These are phyloP conservation scores for Caenorhabditis imperialis DNA, from an alignment of 2,888 invertebrate species.

Conservation along the genomic window DNA sequence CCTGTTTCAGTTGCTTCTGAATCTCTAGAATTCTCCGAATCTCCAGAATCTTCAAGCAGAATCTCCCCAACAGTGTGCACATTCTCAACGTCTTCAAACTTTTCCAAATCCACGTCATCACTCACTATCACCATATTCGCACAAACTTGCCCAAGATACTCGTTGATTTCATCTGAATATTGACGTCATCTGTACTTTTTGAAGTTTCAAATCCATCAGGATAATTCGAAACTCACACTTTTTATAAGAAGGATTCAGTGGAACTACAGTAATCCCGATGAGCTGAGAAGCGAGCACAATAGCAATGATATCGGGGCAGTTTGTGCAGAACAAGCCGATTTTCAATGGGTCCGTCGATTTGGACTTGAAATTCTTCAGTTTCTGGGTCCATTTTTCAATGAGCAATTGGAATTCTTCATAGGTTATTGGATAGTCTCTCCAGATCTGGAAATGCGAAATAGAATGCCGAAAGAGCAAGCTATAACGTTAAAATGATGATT, in stretches of 20 bases:
- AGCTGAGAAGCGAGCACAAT: conserved; percentile 52
- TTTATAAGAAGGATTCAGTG: conserved; percentile 67
- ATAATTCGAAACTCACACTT: conserved; percentile 49
- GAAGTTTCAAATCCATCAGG: too few species aligned
- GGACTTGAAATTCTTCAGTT: not conserved
- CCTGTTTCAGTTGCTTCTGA: too few species aligned
- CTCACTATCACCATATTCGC: conserved; percentile 35
- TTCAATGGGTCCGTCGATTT: conserved; percentile 19
- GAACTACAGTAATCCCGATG: conserved; percentile 50
- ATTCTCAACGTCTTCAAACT: conserved; percentile 26
- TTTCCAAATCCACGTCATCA: conserved; percentile 35
- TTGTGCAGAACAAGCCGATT: conserved; percentile 55
- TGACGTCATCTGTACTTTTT: too few species aligned
- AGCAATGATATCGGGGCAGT: conserved; percentile 54
- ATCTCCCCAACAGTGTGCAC: conserved; percentile 12
- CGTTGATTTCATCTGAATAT: conserved; percentile 58
- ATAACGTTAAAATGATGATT: too few species aligned
- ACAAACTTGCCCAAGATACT: conserved; percentile 44
- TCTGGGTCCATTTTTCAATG: conserved; percentile 13
- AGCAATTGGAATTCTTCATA: not conserved
- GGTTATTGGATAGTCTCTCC: not conserved
- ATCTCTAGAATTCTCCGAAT: not conserved
- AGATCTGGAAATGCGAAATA: conserved; percentile 12
- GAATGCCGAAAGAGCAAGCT: not conserved
- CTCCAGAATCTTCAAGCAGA: not conserved